These are phyloP conservation scores for Triplophysa dalaica DNA, from an alignment of 2,113 vertebrate species.

Conservation along the genomic window DNA sequence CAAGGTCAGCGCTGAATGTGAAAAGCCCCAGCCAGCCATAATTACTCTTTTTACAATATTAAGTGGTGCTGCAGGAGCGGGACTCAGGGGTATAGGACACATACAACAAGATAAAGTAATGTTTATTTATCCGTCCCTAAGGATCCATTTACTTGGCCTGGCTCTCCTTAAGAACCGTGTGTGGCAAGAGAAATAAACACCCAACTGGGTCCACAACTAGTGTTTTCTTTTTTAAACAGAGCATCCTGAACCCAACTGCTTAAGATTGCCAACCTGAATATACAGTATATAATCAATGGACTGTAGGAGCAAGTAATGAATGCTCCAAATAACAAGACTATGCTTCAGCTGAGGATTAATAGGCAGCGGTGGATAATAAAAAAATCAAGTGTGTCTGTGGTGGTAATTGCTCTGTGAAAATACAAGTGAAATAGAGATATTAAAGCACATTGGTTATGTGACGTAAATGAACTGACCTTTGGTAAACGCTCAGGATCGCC, in stretches of 20 bases:
- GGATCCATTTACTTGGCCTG: conserved; percentile 85
- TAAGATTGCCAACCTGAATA: conserved; percentile 11
- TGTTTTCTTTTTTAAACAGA: neutral
- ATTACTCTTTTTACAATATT: conserved; percentile 89
- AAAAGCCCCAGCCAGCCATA: conserved; percentile 83
- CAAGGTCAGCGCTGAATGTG: conserved; percentile 62
- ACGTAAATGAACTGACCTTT: conserved; percentile 78
- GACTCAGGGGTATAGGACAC: conserved; percentile 85
- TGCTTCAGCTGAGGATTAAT: conserved; percentile 2
- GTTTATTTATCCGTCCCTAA: conserved; percentile 88
- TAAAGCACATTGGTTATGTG: neutral
- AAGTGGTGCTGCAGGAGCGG: conserved; percentile 83
- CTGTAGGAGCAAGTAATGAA: conserved; percentile 16
- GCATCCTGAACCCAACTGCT: neutral
- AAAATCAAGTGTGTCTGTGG: conserved; percentile 1
- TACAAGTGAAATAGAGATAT: neutral
- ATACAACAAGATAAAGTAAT: conserved; percentile 89
- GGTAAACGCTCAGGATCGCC: conserved; percentile 96
- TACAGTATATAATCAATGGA: conserved; percentile 18
- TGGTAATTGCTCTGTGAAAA: conserved; percentile 13
- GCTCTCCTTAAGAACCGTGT: conserved; percentile 80
- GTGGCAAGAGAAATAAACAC: conserved; percentile 42
- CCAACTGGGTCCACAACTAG: conserved; percentile 23
- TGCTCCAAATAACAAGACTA: neutral
- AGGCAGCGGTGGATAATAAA: neutral